These are phyloP conservation scores for Malacoraja senta DNA, from an alignment of 2,797 vertebrate genomes.

Conservation along the genomic window DNA sequence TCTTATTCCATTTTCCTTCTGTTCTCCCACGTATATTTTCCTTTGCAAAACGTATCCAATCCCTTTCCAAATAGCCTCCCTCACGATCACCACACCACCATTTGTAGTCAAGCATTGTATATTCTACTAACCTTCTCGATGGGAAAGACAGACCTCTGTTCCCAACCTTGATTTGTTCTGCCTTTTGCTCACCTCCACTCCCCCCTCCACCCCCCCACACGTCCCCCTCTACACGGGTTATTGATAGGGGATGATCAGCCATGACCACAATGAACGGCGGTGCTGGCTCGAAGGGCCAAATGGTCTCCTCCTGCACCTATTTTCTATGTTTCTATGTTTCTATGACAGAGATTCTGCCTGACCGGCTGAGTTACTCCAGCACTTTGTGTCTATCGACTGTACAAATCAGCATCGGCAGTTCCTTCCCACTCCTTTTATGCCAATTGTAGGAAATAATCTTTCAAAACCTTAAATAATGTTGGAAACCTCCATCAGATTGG, in stretches of 20 bases:
- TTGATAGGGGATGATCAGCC: too few relatives aligned
- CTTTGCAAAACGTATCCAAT: background rate
- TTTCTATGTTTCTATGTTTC: too few relatives aligned
- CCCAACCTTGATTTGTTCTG: too few relatives aligned
- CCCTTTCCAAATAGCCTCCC: background rate
- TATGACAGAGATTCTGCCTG: too few relatives aligned
- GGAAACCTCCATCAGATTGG: background rate
- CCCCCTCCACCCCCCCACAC: background rate
- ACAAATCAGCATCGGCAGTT: too few relatives aligned
- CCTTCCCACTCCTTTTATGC: background rate
- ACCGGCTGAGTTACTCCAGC: too few relatives aligned
- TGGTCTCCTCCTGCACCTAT: too few relatives aligned
- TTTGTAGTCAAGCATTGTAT: background rate
- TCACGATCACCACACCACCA: background rate
- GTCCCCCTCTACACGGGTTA: too few relatives aligned
- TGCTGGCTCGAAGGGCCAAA: too few relatives aligned
- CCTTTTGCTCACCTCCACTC: too few relatives aligned
- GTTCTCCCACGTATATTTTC: background rate
- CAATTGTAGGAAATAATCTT: background rate
- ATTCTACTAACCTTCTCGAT: background rate
- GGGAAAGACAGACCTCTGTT: background rate
- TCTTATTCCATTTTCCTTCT: background rate
- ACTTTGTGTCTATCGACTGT: too few relatives aligned
- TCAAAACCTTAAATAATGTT: background rate
- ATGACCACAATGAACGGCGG: too few relatives aligned